Conservation (phyloP, 1,140 invertebrate genomes). For the Drosophila pseudoobscura region DNA sequence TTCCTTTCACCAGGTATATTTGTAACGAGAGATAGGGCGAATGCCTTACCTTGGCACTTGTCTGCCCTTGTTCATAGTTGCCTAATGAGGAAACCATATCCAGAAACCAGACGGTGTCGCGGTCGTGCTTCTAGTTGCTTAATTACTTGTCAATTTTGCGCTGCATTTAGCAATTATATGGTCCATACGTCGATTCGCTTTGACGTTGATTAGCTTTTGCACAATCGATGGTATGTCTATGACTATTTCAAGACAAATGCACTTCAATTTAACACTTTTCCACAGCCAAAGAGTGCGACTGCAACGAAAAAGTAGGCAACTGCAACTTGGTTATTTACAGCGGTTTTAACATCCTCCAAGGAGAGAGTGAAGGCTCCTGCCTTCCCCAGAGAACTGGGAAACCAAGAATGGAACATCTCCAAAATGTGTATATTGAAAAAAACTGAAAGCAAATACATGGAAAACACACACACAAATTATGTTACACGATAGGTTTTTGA, state of each 20-base stretch:
- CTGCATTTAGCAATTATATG: not conserved
- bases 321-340: constrained; percentile 70
- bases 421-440: constrained; percentile 63
- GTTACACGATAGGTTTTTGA: too few species aligned
- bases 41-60: too few species aligned
- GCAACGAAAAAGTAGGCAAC: constrained; percentile 5
- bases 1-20: too few species aligned
- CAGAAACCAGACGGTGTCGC: not conserved
- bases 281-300: too few species aligned
- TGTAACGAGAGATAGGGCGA: too few species aligned
- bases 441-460: constrained; percentile 30
- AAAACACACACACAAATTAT: not conserved
- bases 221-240: too few species aligned
- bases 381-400: too few species aligned
- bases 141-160: constrained; percentile 20
- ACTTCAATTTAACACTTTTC: too few species aligned
- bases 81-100: constrained; percentile 21
- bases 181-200: too few species aligned
- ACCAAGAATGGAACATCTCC: constrained; percentile 65
- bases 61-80: too few species aligned
- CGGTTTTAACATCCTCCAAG: constrained; percentile 58
- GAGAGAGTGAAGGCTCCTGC: constrained; percentile 13
- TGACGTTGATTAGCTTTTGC: constrained; percentile 1
- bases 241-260: too few species aligned
- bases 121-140: constrained; percentile 2